Evolutionary conservation across 2,888 invertebrate species (phyloP), one percentile per base, ranked within the genome.

Genomic region (Chamaedrilus cognettii): DNA sequence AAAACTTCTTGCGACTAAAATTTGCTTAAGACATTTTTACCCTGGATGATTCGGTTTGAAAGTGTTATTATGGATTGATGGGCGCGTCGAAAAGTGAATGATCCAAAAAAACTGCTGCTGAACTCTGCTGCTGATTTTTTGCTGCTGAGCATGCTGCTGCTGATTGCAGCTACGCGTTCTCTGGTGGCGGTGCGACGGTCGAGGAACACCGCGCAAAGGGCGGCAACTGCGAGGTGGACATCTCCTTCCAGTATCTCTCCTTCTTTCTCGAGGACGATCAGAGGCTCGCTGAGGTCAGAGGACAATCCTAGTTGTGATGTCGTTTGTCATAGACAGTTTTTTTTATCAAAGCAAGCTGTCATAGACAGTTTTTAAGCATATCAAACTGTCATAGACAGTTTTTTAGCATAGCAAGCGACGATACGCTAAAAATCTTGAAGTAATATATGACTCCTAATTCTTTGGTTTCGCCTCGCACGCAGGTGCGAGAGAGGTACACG

Each of bases 181-280:
- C 97, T 50, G 99, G 99, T 2, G 99, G 99, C 2, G 92, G 91
- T 77, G 88, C 90, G 4, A 96, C 96, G 0, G 87, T 96, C 0
- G 98, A 99, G 79, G 96, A 98, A 80, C 99, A 99, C 82, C 86
- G 92, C 67, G 82, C 80, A 66, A 83, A 84, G 72, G 98, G 99
- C 28, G 99, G 99, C n/a, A 90, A 98, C 85, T 94, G 97, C 74
- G 92, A 93, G 64, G 89, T 99, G 5, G 99, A 99, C 85, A 94
- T 96, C 65, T 90, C 97, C 0, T 99, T 88, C 86, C 96, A 98
- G 83, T 94, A 98, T 85, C 86, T 99, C 32, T 89, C 88, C 32
- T 99, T 96, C 85, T 99, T 99, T 87, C 80, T 97, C 67, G 96
- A 97, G 68, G 95, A 96, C 83, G 98, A 99, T 80, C 89, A 89